Evolutionary conservation across 2,113 vertebrate genomes (phyloP), one percentile per base, ranked within the genome.

Genomic region (Piprites chloris): DNA sequence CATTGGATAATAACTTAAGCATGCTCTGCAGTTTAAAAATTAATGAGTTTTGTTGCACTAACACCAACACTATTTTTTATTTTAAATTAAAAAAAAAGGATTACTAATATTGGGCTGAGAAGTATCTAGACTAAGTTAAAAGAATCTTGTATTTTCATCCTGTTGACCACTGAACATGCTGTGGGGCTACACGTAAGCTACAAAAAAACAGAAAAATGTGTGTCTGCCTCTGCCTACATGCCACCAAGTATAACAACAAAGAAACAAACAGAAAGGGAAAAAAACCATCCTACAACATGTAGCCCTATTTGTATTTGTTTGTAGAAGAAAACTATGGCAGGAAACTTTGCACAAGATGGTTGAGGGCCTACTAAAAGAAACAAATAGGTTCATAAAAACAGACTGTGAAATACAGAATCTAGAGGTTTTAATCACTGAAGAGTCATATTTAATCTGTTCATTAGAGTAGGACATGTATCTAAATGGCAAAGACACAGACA

Each of bases 321-420:
- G 32, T 55, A 79, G 59, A 46, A 59, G 39, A 66, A 63, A 73
- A 53, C 17, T n/a, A 20, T 14, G 16, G 37, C 52, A 91, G 41
- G 37, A 17, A 74, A 33, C 14, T 28, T 30, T 3, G 2, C 52
- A 80, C 14, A 37, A 37, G 24, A 28, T 0, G 0, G 8, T 16
- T 21, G 49, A 63, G 12, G 20, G 14, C 59, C 21, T 56, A 50
- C 35, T 39, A 55, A 61, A 76, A 67, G 6, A 71, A 68, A 75
- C 35, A 0, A 56, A 20, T 24, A 72, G 4, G 12, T 35, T 68
- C 8, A 37, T 22, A 44, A 46, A 72, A 82, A 73, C 73, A 52
- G 44, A 35, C 61, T 3, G 32, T 75, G 62, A 79, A 81, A 87
- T 37, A 58, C 13, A 71, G 69, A 37, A 47, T 44, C 18, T 27